Evolutionary conservation across 2,888 invertebrate genomes (phyloP), one percentile per base, ranked within the genome.

Genomic region (Coleophora flavipennella): DNA sequence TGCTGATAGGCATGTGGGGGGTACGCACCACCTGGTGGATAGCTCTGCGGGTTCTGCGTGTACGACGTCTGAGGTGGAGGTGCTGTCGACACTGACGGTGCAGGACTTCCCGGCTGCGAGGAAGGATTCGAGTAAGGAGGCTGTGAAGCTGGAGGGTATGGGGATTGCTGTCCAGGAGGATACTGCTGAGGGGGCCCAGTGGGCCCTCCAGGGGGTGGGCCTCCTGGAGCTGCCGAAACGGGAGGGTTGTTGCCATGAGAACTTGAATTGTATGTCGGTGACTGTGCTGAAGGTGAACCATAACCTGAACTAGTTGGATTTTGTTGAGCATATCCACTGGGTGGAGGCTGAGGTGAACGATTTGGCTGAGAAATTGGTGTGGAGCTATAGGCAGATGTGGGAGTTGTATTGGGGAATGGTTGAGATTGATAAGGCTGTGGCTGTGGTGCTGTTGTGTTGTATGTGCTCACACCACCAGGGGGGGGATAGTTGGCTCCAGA

Each of bases 211-310:
- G 72, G 62, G 13, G 90, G 72, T 1, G 87, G 73, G 6, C 71
- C 73, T n/a, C 77, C 83, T 6, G 87, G 75, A 3, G 87, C 72
- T 4, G 76, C 83, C 14, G 87, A 85, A 9, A 85, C 61, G 32
- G 81, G 75, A 4, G 74, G 78, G 46, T 84, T 86, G 58, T 76
- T 86, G 26, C 77, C 74, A 56, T 84, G 88, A 26, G 87, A 71
- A 53, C 89, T 88, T 45, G 90, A 89, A 39, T 90, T 90, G 40
- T 87, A 86, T 13, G 88, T 87, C 2, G 90, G 88, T 2, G 90
- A 88, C 57, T 89, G 89, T 25, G 89, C 87, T 53, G 90, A 86
- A 40, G 87, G 88, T n/a, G 90, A 87, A 1, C 89, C 88, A 67
- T 89, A 90, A 20, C 89, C 89, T 38, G 84, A 59, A 69, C 77